Base-by-base conservation (phyloP, 2,888 invertebrate genomes). In the Netelia fuscicornis region DNA sequence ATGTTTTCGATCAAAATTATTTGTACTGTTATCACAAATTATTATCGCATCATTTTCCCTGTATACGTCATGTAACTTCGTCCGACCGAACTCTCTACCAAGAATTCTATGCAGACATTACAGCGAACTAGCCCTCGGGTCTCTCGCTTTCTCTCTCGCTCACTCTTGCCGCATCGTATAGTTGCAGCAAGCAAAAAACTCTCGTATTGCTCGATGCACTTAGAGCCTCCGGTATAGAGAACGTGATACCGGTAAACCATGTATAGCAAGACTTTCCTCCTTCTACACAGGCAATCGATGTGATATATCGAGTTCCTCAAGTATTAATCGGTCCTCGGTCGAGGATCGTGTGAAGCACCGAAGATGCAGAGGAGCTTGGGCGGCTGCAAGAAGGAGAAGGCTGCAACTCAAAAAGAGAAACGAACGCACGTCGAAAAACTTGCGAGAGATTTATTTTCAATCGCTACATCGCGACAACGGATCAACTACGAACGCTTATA, bases 401-500 rank as follows among this genome's bases (percentile, higher is more conserved):
- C 13, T 44, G 44, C 8, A 25, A 52, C 64, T 81, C 52, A 37
- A 67, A 60, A 30, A 60, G 48, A 42, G 54, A 60, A 52, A 83
- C 42, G 67, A 62, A 72, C 67, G 54, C 48, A 37, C 64, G 65
- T 62, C 60, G 70, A 54, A 62, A 79, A 48, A 70, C 78, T 64
- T 52, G 62, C 60, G 60, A 37, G 64, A 56, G 74, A 78, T 85
- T 85, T 85, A 71, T 81, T 85, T 81, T 79, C 74, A 79, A 78
- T 79, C 70, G 58, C 64, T 71, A 71, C 25, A 25, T 70, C 56
- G 52, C 37, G 37, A 72, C 62, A 67, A 62, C 81, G 65, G 76
- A 85, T 83, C 60, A 86, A 80, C 87, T 89, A 79, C 71, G 60
- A 84, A 88, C 88, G 87, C 86, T 88, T 89, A 90, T 89, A 91